These are phyloP conservation scores for Pangasianodon hypophthalmus DNA, from an alignment of 2,113 vertebrate species.

Conservation along the genomic window DNA sequence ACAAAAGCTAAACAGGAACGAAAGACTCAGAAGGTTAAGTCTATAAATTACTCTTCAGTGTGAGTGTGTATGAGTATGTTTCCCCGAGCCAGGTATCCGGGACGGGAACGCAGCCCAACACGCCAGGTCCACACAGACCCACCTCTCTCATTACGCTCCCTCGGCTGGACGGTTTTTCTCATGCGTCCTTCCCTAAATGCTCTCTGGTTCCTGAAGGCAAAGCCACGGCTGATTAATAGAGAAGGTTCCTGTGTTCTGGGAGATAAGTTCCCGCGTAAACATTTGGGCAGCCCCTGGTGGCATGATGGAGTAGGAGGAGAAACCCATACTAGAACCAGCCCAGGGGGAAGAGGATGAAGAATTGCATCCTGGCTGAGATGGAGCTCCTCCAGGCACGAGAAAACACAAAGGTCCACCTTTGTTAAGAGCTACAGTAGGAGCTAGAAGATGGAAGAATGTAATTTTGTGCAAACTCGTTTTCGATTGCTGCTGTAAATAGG, in stretches of 20 bases:
- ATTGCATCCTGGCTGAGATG: neutral
- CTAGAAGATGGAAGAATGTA: neutral
- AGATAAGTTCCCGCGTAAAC: constrained; percentile 55
- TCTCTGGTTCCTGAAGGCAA: constrained; percentile 1
- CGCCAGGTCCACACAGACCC: neutral
- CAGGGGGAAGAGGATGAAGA: neutral
- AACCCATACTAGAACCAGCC: neutral
- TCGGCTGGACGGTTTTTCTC: neutral
- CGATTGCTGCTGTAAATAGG: neutral
- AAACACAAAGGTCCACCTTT: neutral
- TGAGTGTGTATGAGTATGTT: constrained; percentile 4
- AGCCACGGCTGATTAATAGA: constrained; percentile 59
- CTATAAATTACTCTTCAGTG: constrained; percentile 33
- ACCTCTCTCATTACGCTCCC: constrained; percentile 29
- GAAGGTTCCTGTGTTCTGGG: constrained; percentile 31
- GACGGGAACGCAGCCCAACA: neutral
- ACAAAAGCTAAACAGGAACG: constrained; percentile 36
- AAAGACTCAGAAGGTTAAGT: constrained; percentile 1
- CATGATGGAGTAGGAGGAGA: constrained; percentile 42
- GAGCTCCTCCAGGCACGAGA: neutral
- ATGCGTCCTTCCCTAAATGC: neutral
- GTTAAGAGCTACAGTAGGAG: neutral
- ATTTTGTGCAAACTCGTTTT: neutral
- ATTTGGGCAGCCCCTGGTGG: constrained; percentile 52
- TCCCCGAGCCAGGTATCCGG: neutral